Conservation (phyloP, 2,113 vertebrate species). For the Salvelinus fontinalis region DNA sequence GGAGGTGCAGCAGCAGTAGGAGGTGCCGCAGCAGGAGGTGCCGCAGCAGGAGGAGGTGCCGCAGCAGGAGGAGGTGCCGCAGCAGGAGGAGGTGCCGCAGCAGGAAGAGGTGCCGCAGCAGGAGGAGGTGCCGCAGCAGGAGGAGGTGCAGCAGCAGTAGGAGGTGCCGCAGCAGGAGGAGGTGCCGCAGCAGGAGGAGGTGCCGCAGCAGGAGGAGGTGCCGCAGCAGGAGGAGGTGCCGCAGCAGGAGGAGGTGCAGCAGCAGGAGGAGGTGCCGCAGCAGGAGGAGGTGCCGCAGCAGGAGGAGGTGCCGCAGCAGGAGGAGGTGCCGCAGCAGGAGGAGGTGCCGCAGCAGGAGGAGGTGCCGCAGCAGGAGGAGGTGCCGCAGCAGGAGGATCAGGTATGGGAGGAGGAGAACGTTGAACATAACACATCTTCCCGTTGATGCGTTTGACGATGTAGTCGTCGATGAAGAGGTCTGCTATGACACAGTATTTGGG, state of each 20-base stretch:
- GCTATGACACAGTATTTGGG: conserved; percentile 93
- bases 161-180: background rate
- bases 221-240: too few species aligned
- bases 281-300: background rate
- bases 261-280: conserved; percentile 22
- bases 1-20: too few species aligned
- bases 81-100: too few species aligned
- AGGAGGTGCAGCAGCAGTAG: background rate
- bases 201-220: conserved; percentile 55
- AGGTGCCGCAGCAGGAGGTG: too few species aligned
- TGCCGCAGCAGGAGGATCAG: conserved; percentile 54
- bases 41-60: too few species aligned
- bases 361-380: conserved; percentile 39
- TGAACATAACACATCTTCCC: conserved; percentile 99
- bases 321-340: background rate
- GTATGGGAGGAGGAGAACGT: conserved; percentile 74
- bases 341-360: conserved; percentile 1
- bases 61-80: too few species aligned
- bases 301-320: too few species aligned
- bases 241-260: conserved; percentile 38
- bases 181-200: conserved; percentile 53
- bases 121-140: conserved; percentile 30
- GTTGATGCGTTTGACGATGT: conserved; percentile 95
- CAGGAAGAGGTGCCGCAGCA: conserved; percentile 39
- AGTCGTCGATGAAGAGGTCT: conserved; percentile 94